Evolutionary conservation across 2,888 invertebrate species (phyloP), one percentile per base, ranked within the genome.

Genomic region (Lasius platythorax): DNA sequence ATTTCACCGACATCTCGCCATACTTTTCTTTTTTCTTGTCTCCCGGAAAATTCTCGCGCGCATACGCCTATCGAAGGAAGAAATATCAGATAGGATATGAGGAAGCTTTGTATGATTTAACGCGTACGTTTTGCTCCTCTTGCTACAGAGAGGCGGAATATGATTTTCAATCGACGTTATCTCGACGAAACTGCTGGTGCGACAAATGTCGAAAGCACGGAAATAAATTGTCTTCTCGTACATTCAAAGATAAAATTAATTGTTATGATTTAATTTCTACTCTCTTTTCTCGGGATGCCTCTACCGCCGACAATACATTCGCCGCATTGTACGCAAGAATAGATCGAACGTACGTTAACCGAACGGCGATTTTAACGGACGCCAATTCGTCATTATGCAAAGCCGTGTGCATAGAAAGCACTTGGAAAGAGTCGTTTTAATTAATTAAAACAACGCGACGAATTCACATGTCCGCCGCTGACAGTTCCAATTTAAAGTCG

Each of bases 361-460:
- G 61, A 81, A 81, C 79, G 72, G 28, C 79, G 61, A 81, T 81
- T 79, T 72, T 37, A 79, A 61, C 79, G 61, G 61, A 46, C 73
- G 61, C 79, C 61, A 73, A 81, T 81, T 73, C 79, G 79, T 81
- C 79, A 81, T 81, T 81, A 81, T 81, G 79, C 79, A 81, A 81
- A 81, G 73, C 73, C 50, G 46, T 61, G 46, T 46, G 61, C 79
- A 46, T 33, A 73, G 79, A 72, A 73, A 72, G 79, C 79, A 56
- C 73, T 46, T 30, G 79, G 46, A 81, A 81, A 81, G 79, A 81
- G 79, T 81, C 72, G 73, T 73, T 81, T 81, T 81, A 81, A 81
- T 81, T 81, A 73, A 81, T 81, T 81, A 81, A 81, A 81, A 81
- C 79, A 81, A 81, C 63, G 73, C 79, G 37, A 81, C 79, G 73